A percentile compares a stretch with the other conserved stretches of the same genome.
phyloP scores from a whole-genome alignment of 2,888 invertebrate species.

The Rhodophaea formosa region DNA sequence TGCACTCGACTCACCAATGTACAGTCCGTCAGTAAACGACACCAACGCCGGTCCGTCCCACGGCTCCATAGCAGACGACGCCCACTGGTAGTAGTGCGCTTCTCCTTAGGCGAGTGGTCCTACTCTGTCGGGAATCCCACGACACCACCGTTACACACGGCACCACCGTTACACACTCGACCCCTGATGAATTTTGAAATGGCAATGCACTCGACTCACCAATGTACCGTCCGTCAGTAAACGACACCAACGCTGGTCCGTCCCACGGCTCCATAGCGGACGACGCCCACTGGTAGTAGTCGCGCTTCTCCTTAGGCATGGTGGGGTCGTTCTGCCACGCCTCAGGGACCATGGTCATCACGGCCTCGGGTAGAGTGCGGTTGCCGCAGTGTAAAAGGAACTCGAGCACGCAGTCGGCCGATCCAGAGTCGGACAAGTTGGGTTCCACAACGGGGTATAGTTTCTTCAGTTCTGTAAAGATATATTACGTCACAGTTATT shows the following conservation, averaged over 20 bases:
- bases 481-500: too few relatives aligned
- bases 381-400: constrained; percentile 97
- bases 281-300: constrained; percentile 98
- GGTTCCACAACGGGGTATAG: constrained; percentile 99
- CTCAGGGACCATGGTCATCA: constrained; percentile 99
- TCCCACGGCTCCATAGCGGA: constrained; percentile 99
- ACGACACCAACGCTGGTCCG: constrained; percentile 97
- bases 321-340: constrained; percentile 98
- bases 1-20: constrained; percentile 84
- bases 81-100: constrained; percentile 98
- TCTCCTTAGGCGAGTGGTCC: constrained; percentile 94
- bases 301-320: constrained; percentile 95
- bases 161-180: too few relatives aligned
- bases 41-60: constrained; percentile 99
- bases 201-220: constrained; percentile 68
- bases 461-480: constrained; percentile 84
- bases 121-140: too few relatives aligned
- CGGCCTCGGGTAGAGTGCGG: constrained; percentile 95
- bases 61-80: constrained; percentile 98
- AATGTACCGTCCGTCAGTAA: constrained; percentile 98
- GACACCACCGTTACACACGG: too few relatives aligned
- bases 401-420: constrained; percentile 98
- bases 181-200: too few relatives aligned
- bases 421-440: constrained; percentile 98
- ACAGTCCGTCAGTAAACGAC: constrained; percentile 98